Conservation (phyloP, 2,888 invertebrate species). For the Frankliniella fusca region DNA sequence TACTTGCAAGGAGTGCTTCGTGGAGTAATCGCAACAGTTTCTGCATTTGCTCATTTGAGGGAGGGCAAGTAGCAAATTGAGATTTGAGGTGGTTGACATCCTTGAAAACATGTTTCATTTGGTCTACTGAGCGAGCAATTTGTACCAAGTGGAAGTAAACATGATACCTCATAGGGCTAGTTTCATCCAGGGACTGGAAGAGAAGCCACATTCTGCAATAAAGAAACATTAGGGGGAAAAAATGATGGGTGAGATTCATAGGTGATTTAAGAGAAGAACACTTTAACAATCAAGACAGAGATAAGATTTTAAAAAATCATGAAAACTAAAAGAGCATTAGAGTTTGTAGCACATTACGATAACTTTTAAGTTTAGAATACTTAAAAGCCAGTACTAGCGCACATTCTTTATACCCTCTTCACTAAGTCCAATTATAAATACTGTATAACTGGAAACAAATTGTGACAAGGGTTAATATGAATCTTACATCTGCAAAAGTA, state of each 20-base stretch:
- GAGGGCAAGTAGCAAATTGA: constrained; percentile 73
- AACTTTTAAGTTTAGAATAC: neutral
- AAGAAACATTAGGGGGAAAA: neutral
- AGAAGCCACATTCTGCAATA: constrained; percentile 76
- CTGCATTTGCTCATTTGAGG: constrained; percentile 85
- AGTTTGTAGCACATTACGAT: neutral
- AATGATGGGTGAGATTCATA: too few species aligned
- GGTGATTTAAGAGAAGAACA: neutral
- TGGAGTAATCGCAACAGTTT: constrained; percentile 83
- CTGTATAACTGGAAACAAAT: neutral
- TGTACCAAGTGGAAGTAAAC: constrained; percentile 89
- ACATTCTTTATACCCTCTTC: neutral
- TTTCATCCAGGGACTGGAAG: constrained; percentile 84
- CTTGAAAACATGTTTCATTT: constrained; percentile 76
- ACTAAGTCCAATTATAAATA: neutral
- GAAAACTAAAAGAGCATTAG: too few species aligned
- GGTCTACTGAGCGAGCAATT: constrained; percentile 82
- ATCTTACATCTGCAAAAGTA: neutral
- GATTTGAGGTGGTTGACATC: constrained; percentile 78
- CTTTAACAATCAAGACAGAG: constrained; percentile 22
- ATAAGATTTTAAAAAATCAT: too few species aligned
- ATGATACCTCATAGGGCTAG: constrained; percentile 80
- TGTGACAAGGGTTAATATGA: neutral
- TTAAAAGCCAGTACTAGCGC: neutral
- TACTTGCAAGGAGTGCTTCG: constrained; percentile 79